These are phyloP conservation scores for Protophormia terraenovae DNA, from an alignment of 2,888 invertebrate species.

Conservation along the genomic window DNA sequence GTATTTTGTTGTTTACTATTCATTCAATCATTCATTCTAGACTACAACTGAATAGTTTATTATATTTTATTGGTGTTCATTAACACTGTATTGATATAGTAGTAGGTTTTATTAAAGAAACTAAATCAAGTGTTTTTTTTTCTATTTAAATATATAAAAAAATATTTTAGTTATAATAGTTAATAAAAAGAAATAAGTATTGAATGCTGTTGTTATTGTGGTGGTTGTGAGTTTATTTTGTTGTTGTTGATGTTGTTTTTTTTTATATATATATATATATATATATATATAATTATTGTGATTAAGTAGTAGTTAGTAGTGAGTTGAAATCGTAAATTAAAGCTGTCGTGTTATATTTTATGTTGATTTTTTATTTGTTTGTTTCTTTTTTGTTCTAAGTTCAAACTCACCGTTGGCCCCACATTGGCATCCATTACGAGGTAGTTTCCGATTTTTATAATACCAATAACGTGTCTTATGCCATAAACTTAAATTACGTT, in stretches of 20 bases:
- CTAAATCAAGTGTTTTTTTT: conserved; percentile 2
- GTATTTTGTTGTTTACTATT: neutral
- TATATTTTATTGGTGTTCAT: conserved; percentile 11
- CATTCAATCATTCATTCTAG: conserved; percentile 1
- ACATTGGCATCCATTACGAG: conserved; percentile 79
- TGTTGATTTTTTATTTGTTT: neutral
- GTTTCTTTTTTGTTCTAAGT: conserved; percentile 40
- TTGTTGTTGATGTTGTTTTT: conserved; percentile 29
- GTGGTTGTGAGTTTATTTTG: conserved; percentile 33
- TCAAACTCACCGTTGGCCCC: conserved; percentile 81
- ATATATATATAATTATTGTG: too few species aligned
- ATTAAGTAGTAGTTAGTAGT: conserved; percentile 32
- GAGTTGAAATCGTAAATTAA: conserved; percentile 39
- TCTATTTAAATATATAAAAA: neutral
- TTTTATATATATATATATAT: too few species aligned
- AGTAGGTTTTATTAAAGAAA: neutral
- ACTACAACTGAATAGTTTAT: neutral
- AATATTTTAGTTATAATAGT: neutral
- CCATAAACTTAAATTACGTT: conserved; percentile 75
- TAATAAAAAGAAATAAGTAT: neutral
- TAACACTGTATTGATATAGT: conserved; percentile 1
- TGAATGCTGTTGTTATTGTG: conserved; percentile 37
- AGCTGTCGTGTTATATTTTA: conserved; percentile 10
- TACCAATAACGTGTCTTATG: conserved; percentile 76
- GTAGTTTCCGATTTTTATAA: conserved; percentile 76